Base-by-base conservation (phyloP, 2,888 invertebrate species). In the Minunthozetes semirufus region DNA sequence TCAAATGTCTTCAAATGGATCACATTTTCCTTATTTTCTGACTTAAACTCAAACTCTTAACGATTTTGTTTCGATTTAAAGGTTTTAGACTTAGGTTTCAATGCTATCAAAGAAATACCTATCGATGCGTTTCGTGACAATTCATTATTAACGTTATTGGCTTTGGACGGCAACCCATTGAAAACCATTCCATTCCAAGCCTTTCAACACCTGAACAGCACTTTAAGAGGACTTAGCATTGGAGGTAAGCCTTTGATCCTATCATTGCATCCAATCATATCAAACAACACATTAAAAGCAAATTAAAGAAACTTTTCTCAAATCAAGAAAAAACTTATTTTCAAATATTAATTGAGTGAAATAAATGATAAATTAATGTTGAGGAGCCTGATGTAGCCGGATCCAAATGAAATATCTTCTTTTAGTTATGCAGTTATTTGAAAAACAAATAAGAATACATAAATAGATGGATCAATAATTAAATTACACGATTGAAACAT, bases 21-120 rank as follows among this genome's bases (percentile, higher is more conserved):
- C 70, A 25, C 5, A 38, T 25, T 25, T 33, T 63, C 63, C 9
- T 25, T 3, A n/a, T n/a, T 33, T 46, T 70, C 13, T 42, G 42
- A 1, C 42, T 61, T 33, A 42, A 15, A 29, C 15, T 42, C 63
- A 61, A 61, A 72, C 8, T 25, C 38, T 19, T 59, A 66, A 25
- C 22, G 38, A 73, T 73, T 66, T 22, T 53, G 2, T 22, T 42
- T 42, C 27, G 42, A 15, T 75, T 71, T 59, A 1, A 80, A 87
- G 87, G 94, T 94, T 13, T 85, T 94, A 78, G 94, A 94, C 82
- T 91, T 94, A 78, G 94, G 94, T 71, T 94, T 94, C 83, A 94
- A 94, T 85, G 86, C 93, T 79, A 84, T 94, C 78, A 91, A 91
- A 66, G 89, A 89, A 80, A 83, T 94, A 79, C 93, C 94, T 13